These are phyloP conservation scores for Hipparchia sbordonii DNA, from an alignment of 2,888 invertebrate genomes.

Conservation along the genomic window DNA sequence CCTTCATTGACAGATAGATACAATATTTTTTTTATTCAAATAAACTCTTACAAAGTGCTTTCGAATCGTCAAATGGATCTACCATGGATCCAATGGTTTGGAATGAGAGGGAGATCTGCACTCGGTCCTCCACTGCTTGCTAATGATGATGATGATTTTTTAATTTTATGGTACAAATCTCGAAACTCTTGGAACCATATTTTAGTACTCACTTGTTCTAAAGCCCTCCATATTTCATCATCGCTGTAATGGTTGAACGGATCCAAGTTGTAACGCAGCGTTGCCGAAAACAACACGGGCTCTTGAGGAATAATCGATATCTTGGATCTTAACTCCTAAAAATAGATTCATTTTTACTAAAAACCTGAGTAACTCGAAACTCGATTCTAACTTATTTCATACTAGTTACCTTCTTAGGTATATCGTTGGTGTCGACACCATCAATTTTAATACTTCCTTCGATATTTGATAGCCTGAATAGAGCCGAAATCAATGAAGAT, in stretches of 20 bases:
- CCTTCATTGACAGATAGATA: too few relatives aligned
- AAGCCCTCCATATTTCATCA: slow-evolving; percentile 85
- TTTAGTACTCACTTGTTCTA: slow-evolving; percentile 82
- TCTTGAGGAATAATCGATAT: slow-evolving; percentile 89
- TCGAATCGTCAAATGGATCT: too few relatives aligned
- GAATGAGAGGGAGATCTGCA: too few relatives aligned
- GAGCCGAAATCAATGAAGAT: slow-evolving; percentile 88
- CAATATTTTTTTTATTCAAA: too few relatives aligned
- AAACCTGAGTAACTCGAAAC: background rate
- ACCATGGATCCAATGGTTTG: too few relatives aligned
- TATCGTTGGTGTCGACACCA: slow-evolving; percentile 81
- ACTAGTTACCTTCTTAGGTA: slow-evolving; percentile 83
- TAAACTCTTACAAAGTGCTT: too few relatives aligned
- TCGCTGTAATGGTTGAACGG: slow-evolving; percentile 86
- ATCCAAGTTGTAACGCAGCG: slow-evolving; percentile 87
- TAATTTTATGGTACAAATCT: too few relatives aligned
- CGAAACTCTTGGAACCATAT: too few relatives aligned
- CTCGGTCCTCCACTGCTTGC: too few relatives aligned
- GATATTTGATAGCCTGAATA: slow-evolving; percentile 88
- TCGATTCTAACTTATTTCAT: background rate
- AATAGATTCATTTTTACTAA: slow-evolving; percentile 28
- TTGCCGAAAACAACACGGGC: slow-evolving; percentile 86
- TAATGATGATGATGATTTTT: too few relatives aligned
- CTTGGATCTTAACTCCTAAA: slow-evolving; percentile 82
- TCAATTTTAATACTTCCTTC: slow-evolving; percentile 89